Evolutionary conservation across 2,113 vertebrate species (phyloP).

Genomic region (Neotragus moschatus): DNA sequence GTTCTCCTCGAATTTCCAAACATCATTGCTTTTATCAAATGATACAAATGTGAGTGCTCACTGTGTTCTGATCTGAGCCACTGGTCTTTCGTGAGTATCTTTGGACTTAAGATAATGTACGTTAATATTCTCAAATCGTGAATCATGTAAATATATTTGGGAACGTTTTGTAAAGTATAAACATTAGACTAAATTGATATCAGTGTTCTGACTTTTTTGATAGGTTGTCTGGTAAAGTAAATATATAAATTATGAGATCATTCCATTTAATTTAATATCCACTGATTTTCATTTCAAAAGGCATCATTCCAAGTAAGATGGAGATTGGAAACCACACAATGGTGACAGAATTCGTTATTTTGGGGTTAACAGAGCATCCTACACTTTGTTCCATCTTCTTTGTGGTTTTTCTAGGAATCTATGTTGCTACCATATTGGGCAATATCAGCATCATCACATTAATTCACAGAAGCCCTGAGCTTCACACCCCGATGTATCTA

Average conservation of each 20-base stretch:
- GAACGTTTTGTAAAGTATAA: background rate
- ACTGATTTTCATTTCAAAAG: constrained; percentile 26
- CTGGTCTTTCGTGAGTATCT: background rate
- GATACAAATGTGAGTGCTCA: background rate
- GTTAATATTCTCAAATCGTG: background rate
- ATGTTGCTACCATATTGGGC: background rate
- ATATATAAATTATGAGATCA: background rate
- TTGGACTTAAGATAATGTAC: background rate
- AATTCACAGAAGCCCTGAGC: background rate
- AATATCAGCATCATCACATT: constrained; percentile 52
- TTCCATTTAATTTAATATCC: background rate
- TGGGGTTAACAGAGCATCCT: constrained; percentile 28
- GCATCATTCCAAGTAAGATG: background rate
- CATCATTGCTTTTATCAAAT: background rate
- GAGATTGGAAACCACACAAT: background rate
- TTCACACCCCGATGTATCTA: constrained; percentile 24
- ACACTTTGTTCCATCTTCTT: constrained; percentile 53
- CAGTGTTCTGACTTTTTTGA: background rate
- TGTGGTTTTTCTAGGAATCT: constrained; percentile 30
- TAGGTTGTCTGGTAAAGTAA: background rate
- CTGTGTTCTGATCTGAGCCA: background rate
- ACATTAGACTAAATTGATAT: background rate
- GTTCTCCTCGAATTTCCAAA: background rate
- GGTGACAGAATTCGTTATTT: constrained; percentile 55
- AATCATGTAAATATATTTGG: background rate